phyloP scores from a whole-genome alignment of 2,113 vertebrate genomes.

The Leptobrachium leishanense region DNA sequence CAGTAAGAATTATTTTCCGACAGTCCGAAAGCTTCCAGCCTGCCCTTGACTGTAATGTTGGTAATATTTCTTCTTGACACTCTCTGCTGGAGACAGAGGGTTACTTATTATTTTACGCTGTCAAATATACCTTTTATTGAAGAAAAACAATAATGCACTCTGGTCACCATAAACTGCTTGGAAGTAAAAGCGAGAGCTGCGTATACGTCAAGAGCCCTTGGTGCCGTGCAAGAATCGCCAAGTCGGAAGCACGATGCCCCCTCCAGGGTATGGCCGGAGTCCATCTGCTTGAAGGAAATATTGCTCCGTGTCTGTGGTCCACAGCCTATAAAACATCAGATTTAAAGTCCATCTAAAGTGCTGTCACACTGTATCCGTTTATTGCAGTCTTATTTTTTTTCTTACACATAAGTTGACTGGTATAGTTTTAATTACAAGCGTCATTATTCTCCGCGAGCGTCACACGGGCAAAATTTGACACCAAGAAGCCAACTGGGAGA shows the following conservation, averaged over 20 bases:
- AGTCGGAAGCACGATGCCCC: neutral
- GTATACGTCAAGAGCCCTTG: neutral
- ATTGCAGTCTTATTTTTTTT: too few relatives aligned
- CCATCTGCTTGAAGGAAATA: neutral
- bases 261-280: neutral
- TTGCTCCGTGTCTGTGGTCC: neutral
- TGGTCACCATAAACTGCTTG: slow-evolving; percentile 2
- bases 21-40: neutral
- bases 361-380: too few relatives aligned
- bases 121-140: slow-evolving; percentile 19
- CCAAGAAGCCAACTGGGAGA: too few relatives aligned
- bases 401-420: too few relatives aligned
- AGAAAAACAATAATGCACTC: slow-evolving; percentile 29
- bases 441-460: too few relatives aligned
- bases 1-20: neutral
- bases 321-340: too few relatives aligned
- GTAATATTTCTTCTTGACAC: slow-evolving; percentile 9
- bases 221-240: neutral
- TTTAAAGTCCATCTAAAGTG: too few relatives aligned
- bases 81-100: neutral
- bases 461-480: too few relatives aligned
- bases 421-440: too few relatives aligned
- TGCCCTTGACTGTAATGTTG: neutral
- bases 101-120: neutral
- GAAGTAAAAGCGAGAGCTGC: slow-evolving; percentile 7